Evolutionary conservation across 2,888 invertebrate genomes (phyloP).

Genomic region (Cerceris rybyensis): DNA sequence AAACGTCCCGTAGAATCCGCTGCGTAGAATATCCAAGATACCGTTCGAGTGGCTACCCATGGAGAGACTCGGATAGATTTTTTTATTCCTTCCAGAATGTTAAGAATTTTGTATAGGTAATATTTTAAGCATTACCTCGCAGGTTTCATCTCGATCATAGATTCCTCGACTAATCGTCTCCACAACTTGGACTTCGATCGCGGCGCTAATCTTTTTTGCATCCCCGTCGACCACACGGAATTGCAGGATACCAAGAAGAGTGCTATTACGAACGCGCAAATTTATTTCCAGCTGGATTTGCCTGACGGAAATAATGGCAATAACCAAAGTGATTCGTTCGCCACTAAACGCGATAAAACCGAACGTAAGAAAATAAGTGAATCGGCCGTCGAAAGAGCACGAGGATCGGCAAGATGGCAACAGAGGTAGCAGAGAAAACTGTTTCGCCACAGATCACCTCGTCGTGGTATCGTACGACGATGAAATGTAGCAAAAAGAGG

Average conservation of each 20-base stretch:
- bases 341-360: slow-evolving; percentile 47
- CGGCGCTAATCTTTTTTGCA: neutral
- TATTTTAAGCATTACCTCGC: neutral
- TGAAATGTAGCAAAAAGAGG: slow-evolving; percentile 32
- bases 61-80: neutral
- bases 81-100: no score
- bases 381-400: neutral
- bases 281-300: neutral
- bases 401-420: neutral
- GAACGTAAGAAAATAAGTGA: slow-evolving; percentile 48
- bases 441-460: slow-evolving; percentile 60
- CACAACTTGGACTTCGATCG: neutral
- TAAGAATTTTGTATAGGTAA: neutral
- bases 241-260: neutral
- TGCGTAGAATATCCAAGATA: slow-evolving; percentile 14
- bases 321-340: slow-evolving; percentile 49
- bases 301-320: slow-evolving; percentile 57
- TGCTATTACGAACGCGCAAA: neutral
- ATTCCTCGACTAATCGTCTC: no score
- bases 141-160: no score
- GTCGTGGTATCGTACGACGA: slow-evolving; percentile 45
- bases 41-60: neutral
- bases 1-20: slow-evolving; percentile 56
- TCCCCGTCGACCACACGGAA: neutral
- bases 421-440: slow-evolving; percentile 59